phyloP scores from a whole-genome alignment of 2,888 invertebrate genomes.

The Uloborus plumipes region DNA sequence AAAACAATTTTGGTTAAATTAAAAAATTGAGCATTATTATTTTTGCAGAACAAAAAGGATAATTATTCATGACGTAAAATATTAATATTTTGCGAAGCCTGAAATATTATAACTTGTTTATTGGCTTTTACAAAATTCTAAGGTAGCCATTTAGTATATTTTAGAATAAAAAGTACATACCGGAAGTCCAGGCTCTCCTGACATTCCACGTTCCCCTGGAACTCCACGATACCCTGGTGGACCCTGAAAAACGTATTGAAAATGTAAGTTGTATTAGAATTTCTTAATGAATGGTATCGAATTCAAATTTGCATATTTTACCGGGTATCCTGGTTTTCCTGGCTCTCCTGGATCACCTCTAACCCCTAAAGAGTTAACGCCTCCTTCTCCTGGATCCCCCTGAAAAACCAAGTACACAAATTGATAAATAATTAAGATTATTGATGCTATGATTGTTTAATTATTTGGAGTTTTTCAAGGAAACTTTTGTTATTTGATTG shows the following conservation, averaged over 20 bases:
- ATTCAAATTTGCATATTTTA: slow-evolving; percentile 16
- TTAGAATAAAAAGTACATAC: slow-evolving; percentile 7
- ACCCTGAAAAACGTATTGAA: slow-evolving; percentile 22
- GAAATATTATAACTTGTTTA: no score
- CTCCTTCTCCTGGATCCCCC: slow-evolving; percentile 69
- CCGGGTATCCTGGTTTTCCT: slow-evolving; percentile 67
- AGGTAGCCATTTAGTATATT: no score
- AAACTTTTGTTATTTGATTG: no score
- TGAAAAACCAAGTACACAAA: slow-evolving; percentile 14
- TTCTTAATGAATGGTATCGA: background rate
- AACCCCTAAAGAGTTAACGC: slow-evolving; percentile 69
- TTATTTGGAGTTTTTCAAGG: no score
- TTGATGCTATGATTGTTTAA: no score
- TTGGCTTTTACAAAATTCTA: no score
- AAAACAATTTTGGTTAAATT: no score
- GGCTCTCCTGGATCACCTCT: slow-evolving; percentile 70
- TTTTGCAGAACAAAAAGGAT: no score
- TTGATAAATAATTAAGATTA: background rate
- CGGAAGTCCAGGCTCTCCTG: slow-evolving; percentile 74
- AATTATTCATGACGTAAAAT: no score
- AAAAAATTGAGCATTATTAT: no score
- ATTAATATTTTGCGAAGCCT: no score
- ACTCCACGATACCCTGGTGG: slow-evolving; percentile 45
- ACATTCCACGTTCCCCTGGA: slow-evolving; percentile 77
- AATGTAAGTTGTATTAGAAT: no score